phyloP scores from a whole-genome alignment of 2,888 invertebrate species.

The Apodemia mormo region DNA sequence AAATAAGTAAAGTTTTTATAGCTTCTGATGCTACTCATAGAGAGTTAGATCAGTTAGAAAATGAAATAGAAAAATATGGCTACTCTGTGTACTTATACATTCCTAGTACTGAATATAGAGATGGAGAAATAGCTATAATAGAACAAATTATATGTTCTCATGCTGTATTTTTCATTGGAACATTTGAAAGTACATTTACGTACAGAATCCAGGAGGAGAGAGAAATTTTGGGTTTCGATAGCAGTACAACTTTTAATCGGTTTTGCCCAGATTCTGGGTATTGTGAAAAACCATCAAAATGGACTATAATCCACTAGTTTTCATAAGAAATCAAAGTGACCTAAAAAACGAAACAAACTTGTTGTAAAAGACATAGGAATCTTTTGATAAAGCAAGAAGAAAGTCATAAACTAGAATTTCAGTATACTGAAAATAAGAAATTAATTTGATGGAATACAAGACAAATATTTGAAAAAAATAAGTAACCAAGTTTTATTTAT shows the following conservation, averaged over 20 bases:
- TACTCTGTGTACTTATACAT: constrained; percentile 55
- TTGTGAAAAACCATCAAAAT: constrained; percentile 89
- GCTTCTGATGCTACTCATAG: constrained; percentile 90
- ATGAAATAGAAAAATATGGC: constrained; percentile 58
- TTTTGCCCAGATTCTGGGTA: constrained; percentile 84
- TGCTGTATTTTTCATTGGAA: constrained; percentile 93
- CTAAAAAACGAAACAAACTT: too few relatives aligned
- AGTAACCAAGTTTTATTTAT: too few relatives aligned
- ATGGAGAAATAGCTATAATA: constrained; percentile 93
- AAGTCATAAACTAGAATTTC: too few relatives aligned
- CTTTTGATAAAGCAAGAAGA: too few relatives aligned
- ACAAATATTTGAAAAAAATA: too few relatives aligned
- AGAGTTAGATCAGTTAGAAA: constrained; percentile 75
- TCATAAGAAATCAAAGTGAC: neutral
- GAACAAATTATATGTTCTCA: constrained; percentile 97
- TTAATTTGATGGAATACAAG: too few relatives aligned
- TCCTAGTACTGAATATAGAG: constrained; percentile 72
- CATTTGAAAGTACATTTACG: constrained; percentile 97
- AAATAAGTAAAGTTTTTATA: constrained; percentile 84
- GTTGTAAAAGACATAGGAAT: too few relatives aligned
- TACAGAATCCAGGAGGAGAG: constrained; percentile 98
- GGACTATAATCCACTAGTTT: constrained; percentile 85
- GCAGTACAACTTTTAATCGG: constrained; percentile 92
- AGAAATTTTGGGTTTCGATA: constrained; percentile 94
- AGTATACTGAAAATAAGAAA: too few relatives aligned